Evolutionary conservation across 2,888 invertebrate species (phyloP), one percentile per base, ranked within the genome.

Genomic region (Lithosia quadra): DNA sequence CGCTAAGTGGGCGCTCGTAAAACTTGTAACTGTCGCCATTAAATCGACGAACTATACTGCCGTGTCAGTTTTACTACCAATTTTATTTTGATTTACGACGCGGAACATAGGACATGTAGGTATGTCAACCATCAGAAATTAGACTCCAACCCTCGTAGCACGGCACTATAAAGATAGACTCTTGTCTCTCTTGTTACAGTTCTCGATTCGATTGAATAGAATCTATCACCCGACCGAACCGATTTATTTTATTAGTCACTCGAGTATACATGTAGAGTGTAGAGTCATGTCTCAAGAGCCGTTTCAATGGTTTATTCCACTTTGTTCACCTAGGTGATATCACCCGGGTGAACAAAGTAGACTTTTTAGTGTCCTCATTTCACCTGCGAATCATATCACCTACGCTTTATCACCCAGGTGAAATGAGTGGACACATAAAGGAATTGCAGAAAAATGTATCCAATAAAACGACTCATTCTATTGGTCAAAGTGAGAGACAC

Each of bases 41-140:
- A 71, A 76, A 70, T 57, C 58, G 56, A 59, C 33, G 28, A 24
- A 61, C 66, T 60, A 49, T 24, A 71, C 59, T 63, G 57, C 65
- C 33, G 66, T 62, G 58, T 39, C 64, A 49, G 64, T 69, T 72
- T 74, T 73, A 74, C 74, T 75, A 65, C 56, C 63, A 68, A 64
- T 63, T 49, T 67, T 68, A 68, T 69, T 77, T 69, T 73, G 71
- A 79, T 74, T 79, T 79, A 79, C 72, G 70, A 65, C 33, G 28
- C 56, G 33, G 33, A 63, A 22, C 56, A 39, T 55, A 56, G 56
- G 36, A 21, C n/a, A 28, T 33, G 53, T 63, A 55, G 24, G 21
- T 55, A 33, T 15, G 33, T 53, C n/a, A 11, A 9, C 3, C 1
- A 22, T 61, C 33, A 33, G 28, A 10, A 49, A 24, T 62, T 61